Percentiles rank a stretch among this genome's conserved stretches.
Evolutionary conservation across 2,888 invertebrate genomes (phyloP).

Genomic region (Troides oblongomaculatus): DNA sequence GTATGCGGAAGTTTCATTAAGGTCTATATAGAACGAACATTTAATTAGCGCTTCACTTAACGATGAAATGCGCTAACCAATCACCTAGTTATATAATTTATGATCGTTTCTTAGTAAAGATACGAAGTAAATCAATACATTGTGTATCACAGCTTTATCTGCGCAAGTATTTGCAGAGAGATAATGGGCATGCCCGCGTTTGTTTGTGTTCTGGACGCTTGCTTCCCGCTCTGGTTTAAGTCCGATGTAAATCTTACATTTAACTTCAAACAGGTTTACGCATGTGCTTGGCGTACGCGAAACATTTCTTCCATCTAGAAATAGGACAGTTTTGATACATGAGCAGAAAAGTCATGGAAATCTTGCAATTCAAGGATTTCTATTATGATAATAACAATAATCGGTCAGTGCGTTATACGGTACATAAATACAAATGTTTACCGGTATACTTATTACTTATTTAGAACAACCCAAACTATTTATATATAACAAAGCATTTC

Average conservation of each 20-base stretch:
- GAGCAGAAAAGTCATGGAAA: neutral
- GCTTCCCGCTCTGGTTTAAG: slow-evolving; percentile 35
- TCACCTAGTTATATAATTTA: slow-evolving; percentile 34
- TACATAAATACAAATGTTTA: too few species aligned
- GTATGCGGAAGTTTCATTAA: neutral
- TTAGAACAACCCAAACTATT: too few species aligned
- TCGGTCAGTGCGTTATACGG: too few species aligned
- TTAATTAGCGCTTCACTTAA: neutral
- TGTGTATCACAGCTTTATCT: slow-evolving; percentile 38
- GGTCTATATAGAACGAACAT: neutral
- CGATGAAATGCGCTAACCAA: slow-evolving; percentile 30
- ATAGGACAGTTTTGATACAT: neutral
- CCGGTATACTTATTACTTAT: too few species aligned
- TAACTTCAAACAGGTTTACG: slow-evolving; percentile 43
- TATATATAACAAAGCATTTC: too few species aligned
- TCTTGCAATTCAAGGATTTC: too few species aligned
- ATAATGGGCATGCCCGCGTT: slow-evolving; percentile 39
- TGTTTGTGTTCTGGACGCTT: slow-evolving; percentile 43
- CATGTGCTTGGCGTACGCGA: slow-evolving; percentile 28
- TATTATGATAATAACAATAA: too few species aligned
- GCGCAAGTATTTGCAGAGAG: slow-evolving; percentile 42
- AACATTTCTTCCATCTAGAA: neutral
- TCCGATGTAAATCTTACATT: slow-evolving; percentile 14
- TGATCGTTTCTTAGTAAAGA: slow-evolving; percentile 50
- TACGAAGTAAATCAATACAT: slow-evolving; percentile 45